Percentiles rank a stretch among this genome's conserved stretches.
Conservation (phyloP, 2,888 invertebrate genomes). For the Cephus nigrinus region DNA sequence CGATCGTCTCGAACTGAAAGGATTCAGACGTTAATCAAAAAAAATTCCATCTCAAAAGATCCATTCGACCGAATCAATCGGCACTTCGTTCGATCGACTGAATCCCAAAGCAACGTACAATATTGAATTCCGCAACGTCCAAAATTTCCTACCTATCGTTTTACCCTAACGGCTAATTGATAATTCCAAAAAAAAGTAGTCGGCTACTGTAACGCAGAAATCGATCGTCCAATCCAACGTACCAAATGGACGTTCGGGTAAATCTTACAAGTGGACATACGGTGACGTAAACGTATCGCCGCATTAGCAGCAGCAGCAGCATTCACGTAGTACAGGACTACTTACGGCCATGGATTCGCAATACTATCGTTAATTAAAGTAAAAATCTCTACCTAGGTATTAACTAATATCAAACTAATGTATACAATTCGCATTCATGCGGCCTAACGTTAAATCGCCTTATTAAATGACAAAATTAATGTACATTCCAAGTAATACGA, state of each 20-base stretch:
- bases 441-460: constrained; percentile 17
- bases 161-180: neutral
- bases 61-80: neutral
- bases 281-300: constrained; percentile 28
- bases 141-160: neutral
- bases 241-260: neutral
- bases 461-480: constrained; percentile 35
- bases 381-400: constrained; percentile 45
- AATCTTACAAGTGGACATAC: neutral
- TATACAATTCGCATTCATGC: constrained; percentile 35
- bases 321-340: constrained; percentile 40
- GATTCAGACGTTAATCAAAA: neutral
- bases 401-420: constrained; percentile 43
- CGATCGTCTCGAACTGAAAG: neutral
- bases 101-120: neutral
- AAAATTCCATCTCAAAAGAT: neutral
- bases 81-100: neutral
- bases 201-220: neutral
- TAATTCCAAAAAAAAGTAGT: neutral
- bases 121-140: neutral
- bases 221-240: neutral
- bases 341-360: neutral
- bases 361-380: constrained; percentile 34
- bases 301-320: constrained; percentile 11
- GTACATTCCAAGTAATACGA: constrained; percentile 19